A percentile compares a stretch with the other conserved stretches of the same genome.
phyloP scores from a whole-genome alignment of 2,888 invertebrate species.

The Habroteleia sp. region DNA sequence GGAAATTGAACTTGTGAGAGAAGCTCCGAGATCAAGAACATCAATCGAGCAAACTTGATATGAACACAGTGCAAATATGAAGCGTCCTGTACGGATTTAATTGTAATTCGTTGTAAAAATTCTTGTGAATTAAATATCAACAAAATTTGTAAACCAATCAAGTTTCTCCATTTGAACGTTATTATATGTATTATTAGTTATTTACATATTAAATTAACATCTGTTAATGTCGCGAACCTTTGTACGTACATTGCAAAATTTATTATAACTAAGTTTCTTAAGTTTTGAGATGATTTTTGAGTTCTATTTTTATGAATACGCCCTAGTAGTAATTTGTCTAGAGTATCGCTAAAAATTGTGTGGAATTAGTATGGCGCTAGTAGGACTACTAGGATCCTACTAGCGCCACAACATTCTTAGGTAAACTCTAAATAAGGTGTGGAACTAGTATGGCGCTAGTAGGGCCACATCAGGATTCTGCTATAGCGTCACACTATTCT shows the following conservation, averaged over 20 bases:
- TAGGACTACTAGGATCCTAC: no score
- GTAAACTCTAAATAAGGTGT: no score
- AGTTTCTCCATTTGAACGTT: conserved; percentile 33
- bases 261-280: conserved; percentile 28
- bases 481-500: no score
- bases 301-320: conserved; percentile 19
- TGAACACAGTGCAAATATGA: conserved; percentile 44
- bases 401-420: no score
- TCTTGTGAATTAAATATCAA: conserved; percentile 25
- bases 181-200: conserved; percentile 43
- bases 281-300: conserved; percentile 35
- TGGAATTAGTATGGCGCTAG: no score
- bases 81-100: conserved; percentile 26
- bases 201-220: conserved; percentile 46
- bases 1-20: conserved; percentile 37
- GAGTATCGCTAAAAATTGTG: no score
- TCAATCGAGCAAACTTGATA: conserved; percentile 47
- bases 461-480: no score
- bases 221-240: conserved; percentile 39
- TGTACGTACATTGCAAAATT: conserved; percentile 34
- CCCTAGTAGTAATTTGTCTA: no score
- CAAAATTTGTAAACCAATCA: conserved; percentile 20
- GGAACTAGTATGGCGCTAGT: no score
- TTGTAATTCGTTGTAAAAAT: conserved; percentile 45
- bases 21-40: conserved; percentile 38